Evolutionary conservation across 2,888 invertebrate species (phyloP).

Genomic region (Protula sp.): DNA sequence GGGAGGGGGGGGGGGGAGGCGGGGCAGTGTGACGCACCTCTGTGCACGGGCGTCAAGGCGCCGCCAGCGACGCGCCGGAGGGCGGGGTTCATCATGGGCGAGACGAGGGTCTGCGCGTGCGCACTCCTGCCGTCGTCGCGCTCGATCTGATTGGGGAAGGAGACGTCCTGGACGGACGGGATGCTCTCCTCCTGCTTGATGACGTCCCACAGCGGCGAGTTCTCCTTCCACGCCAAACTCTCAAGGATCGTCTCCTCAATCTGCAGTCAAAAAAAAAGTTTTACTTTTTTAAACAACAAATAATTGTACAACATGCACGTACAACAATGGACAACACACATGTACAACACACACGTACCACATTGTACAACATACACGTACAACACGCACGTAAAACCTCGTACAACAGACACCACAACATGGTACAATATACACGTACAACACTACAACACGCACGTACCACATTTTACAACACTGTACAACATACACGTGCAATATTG

Average conservation of each 20-base stretch:
- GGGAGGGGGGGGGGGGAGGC: too few relatives aligned
- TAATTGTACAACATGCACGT: not conserved
- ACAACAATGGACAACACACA: too few relatives aligned
- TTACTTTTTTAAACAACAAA: not conserved
- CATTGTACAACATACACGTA: too few relatives aligned
- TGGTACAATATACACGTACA: too few relatives aligned
- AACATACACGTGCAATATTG: too few relatives aligned
- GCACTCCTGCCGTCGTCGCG: conserved; percentile 13
- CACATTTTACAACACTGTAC: too few relatives aligned
- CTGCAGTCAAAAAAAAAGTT: conserved; percentile 56
- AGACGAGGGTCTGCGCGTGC: conserved; percentile 21
- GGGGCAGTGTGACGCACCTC: too few relatives aligned
- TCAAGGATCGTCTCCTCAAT: conserved; percentile 93
- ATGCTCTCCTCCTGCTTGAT: conserved; percentile 61
- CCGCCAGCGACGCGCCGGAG: conserved; percentile 34
- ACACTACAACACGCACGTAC: too few relatives aligned
- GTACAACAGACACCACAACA: too few relatives aligned
- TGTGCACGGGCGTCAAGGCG: not conserved
- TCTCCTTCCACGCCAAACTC: conserved; percentile 78
- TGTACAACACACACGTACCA: too few relatives aligned
- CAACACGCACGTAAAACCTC: too few relatives aligned
- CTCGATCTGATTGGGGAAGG: conserved; percentile 60
- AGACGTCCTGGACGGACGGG: conserved; percentile 54
- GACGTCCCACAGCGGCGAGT: conserved; percentile 84
- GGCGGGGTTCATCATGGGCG: conserved; percentile 39